Base-by-base conservation (phyloP, 2,113 vertebrate genomes). In the Mionectes macconnelli region DNA sequence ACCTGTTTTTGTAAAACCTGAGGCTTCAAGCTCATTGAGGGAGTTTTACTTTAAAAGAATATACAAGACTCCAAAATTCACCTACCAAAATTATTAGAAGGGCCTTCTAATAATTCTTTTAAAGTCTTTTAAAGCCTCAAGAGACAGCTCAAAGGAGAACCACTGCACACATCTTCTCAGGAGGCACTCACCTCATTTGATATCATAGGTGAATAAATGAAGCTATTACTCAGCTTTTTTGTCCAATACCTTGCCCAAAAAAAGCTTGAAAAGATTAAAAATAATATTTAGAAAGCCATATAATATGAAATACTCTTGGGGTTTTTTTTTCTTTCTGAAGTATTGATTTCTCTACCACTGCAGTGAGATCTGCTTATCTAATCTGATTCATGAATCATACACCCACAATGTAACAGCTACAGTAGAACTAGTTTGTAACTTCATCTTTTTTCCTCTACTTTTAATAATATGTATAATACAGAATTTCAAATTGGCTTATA, bases 281-380 rank as follows among this genome's bases (percentile, higher is more conserved):
- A 92, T 84, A 87, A 70, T 4, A 84, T 78, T 92, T 52, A 57
- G 62, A 74, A 96, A 95, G 88, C 82, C 53, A 84, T 79, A 84
- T 52, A 68, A 87, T 90, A 94, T 59, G 45, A 95, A 96, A 88
- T 55, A 87, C 5, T 60, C 11, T 13, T 64, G 11, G 4, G 2
- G 1, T 25, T 82, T 80, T 95, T 79, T 37, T 23, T n/a, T 30
- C 3, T 23, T 79, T 80, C 8, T 77, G 50, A 59, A 68, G 24
- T 60, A 89, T 68, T 94, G 21, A 91, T 94, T 94, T 96, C 70
- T 94, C 84, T 87, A 87, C 50, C 60, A 94, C n/a, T 73, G 53
- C 76, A 60, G 59, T 49, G 64, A 94, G 66, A 77, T 80, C 72
- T 87, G 23, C 44, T 95, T 89, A 87, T 87, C 82, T 84, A 91